Conservation (phyloP, 1,140 invertebrate genomes). For the Drosophila tropicalis region DNA sequence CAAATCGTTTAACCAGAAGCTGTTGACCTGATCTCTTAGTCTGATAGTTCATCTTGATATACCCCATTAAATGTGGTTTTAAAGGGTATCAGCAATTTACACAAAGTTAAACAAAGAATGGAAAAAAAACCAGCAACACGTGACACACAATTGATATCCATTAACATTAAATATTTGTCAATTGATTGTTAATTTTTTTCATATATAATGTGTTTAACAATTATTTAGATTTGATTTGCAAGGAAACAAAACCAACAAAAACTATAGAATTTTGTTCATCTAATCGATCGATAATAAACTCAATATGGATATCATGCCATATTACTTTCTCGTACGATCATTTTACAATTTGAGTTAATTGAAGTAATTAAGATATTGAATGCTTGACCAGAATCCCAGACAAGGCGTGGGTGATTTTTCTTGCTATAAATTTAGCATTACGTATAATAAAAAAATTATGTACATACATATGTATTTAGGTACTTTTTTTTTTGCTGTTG, state of each 20-base stretch:
- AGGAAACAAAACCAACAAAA: not conserved
- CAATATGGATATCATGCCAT: not conserved
- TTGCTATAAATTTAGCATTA: slow-evolving; percentile 14
- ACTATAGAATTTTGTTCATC: no score
- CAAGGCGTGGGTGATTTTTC: not conserved
- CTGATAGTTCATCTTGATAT: not conserved
- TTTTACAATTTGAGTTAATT: slow-evolving; percentile 33
- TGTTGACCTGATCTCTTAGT: no score
- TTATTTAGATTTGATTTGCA: slow-evolving; percentile 4
- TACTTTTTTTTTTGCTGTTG: slow-evolving; percentile 21
- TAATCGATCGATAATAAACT: no score
- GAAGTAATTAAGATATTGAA: slow-evolving; percentile 17
- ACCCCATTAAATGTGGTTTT: not conserved
- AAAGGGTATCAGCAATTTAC: not conserved
- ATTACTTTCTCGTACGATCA: not conserved
- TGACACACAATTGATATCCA: slow-evolving; percentile 19
- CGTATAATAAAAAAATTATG: slow-evolving; percentile 24
- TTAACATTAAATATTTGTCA: slow-evolving; percentile 10
- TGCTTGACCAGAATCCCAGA: slow-evolving; percentile 4
- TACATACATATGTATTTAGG: not conserved
- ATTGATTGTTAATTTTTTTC: slow-evolving; percentile 37
- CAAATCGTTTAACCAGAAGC: no score
- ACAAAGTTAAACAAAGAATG: slow-evolving; percentile 13
- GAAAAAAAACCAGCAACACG: slow-evolving; percentile 12
- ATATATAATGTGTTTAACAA: slow-evolving; percentile 46